Conservation (phyloP, 1,140 invertebrate species). For the Periplaneta americana region DNA sequence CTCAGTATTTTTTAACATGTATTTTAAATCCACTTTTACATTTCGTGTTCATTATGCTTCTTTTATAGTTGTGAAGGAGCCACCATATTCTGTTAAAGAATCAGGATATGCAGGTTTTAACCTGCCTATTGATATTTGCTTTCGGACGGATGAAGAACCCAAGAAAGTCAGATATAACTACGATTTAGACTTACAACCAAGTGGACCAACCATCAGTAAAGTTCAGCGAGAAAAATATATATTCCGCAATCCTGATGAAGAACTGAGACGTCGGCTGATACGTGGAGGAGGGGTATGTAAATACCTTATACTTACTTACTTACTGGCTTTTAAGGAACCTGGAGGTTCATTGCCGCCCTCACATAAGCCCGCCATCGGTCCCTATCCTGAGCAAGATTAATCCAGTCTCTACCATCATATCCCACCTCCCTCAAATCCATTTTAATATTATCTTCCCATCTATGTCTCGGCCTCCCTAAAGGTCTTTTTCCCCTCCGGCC, state of each 20-base stretch:
- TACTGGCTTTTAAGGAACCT: no score
- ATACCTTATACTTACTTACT: no score
- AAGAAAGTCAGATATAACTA: constrained; percentile 83
- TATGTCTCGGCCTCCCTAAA: no score
- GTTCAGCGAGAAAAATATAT: constrained; percentile 66
- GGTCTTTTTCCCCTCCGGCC: no score
- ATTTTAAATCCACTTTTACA: neutral
- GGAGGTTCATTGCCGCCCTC: no score
- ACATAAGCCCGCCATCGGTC: no score
- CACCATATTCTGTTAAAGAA: constrained; percentile 87
- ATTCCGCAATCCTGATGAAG: constrained; percentile 79
- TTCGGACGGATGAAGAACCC: constrained; percentile 87
- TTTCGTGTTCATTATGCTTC: constrained; percentile 9
- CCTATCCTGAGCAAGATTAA: no score
- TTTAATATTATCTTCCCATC: no score
- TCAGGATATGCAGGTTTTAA: constrained; percentile 93
- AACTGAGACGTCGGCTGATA: constrained; percentile 81
- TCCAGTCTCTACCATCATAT: no score
- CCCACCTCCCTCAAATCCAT: no score
- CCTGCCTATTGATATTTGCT: constrained; percentile 84
- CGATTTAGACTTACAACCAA: constrained; percentile 74
- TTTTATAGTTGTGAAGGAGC: constrained; percentile 75
- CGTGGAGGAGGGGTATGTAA: constrained; percentile 74
- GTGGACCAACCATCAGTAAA: constrained; percentile 61
- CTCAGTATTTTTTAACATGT: neutral